Conservation (phyloP, 2,113 vertebrate species). For the Pteropus alecto region DNA sequence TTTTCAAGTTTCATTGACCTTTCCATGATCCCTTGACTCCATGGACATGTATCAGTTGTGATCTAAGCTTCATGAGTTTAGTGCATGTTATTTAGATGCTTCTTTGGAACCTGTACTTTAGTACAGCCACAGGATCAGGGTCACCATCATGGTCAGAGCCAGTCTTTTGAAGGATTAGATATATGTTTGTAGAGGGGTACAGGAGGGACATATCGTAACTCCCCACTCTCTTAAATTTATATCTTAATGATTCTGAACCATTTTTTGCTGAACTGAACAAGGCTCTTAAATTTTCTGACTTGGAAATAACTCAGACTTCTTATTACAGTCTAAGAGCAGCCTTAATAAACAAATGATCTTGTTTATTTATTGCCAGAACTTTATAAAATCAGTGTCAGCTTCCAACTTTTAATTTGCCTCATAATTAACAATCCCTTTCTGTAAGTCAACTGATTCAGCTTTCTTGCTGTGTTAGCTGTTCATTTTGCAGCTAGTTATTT, state of each 20-base stretch:
- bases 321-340: not conserved
- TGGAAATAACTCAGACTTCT: not conserved
- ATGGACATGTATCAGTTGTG: not conserved
- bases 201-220: not conserved
- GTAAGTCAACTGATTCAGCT: not conserved
- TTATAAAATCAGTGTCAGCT: not conserved
- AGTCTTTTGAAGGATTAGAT: not conserved
- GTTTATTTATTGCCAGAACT: not conserved
- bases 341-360: not conserved
- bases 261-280: not conserved
- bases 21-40: not conserved
- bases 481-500: not conserved
- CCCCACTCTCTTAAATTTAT: not conserved
- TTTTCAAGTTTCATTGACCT: not conserved
- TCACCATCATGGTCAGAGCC: not conserved
- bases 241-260: not conserved
- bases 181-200: not conserved
- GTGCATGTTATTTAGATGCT: not conserved
- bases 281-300: not conserved
- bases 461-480: not conserved
- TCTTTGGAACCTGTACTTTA: not conserved
- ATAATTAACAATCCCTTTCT: not conserved
- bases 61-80: not conserved
- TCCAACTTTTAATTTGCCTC: slow-evolving; percentile 17
- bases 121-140: not conserved